Percentiles rank a stretch among this genome's conserved stretches.
Evolutionary conservation across 1,140 invertebrate species (phyloP).

Genomic region (Myzus persicae): DNA sequence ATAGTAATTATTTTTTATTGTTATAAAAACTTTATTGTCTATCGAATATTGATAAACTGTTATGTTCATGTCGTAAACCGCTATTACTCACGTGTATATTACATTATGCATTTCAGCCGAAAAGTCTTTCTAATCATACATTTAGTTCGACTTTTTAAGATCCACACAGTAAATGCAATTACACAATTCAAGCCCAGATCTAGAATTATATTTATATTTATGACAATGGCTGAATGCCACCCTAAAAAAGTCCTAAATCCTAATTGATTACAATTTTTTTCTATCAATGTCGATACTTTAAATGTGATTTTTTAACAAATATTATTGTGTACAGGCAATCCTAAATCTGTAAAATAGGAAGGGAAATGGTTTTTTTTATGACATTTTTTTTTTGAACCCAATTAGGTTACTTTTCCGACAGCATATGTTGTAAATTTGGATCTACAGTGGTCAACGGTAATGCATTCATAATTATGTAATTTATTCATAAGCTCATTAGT

Average conservation of each 20-base stretch:
- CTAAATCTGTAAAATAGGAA: not conserved
- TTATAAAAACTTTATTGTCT: not conserved
- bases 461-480: not conserved
- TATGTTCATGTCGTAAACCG: not conserved
- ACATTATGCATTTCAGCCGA: not conserved
- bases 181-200: not conserved
- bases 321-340: not conserved
- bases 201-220: not conserved
- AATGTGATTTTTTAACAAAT: not conserved
- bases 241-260: not conserved
- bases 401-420: not conserved
- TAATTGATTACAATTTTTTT: not conserved
- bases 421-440: not conserved
- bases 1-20: conserved; percentile 12
- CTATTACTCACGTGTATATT: not conserved
- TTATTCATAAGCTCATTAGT: not conserved
- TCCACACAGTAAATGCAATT: not conserved
- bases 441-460: not conserved
- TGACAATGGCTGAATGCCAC: not conserved
- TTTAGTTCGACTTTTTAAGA: not conserved
- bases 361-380: too few relatives aligned
- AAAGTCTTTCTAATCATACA: not conserved
- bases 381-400: too few relatives aligned
- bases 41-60: conserved; percentile 17
- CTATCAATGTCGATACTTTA: not conserved